phyloP scores from a whole-genome alignment of 2,113 vertebrate genomes.

The Peucedramus taeniatus region DNA sequence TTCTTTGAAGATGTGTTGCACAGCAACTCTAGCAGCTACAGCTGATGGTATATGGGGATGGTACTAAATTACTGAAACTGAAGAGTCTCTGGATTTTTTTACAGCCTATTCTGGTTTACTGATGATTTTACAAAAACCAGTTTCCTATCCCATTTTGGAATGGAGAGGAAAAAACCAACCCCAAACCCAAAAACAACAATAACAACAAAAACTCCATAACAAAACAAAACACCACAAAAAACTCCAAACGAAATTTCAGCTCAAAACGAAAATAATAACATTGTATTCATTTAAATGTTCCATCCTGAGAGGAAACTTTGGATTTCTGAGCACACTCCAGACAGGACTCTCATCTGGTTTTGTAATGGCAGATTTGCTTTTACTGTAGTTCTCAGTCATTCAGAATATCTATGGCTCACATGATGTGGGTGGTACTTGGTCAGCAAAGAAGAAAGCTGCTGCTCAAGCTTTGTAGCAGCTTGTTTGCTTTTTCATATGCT shows the following conservation, averaged over 20 bases:
- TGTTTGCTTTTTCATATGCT: not conserved
- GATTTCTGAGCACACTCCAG: not conserved
- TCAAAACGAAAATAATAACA: not conserved
- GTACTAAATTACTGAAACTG: not conserved
- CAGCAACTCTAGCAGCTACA: not conserved
- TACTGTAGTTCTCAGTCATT: not conserved
- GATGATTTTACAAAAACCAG: not conserved
- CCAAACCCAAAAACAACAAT: not conserved
- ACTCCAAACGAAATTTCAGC: not conserved
- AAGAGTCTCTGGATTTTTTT: not conserved
- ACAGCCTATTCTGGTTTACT: not conserved
- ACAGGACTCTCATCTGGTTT: not conserved
- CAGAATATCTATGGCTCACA: not conserved
- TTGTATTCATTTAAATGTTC: not conserved
- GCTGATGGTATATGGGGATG: not conserved
- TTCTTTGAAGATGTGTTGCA: not conserved
- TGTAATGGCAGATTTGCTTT: not conserved
- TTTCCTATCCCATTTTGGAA: not conserved
- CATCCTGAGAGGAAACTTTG: not conserved
- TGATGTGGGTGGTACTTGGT: not conserved
- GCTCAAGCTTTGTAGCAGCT: not conserved
- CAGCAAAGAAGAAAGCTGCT: not conserved
- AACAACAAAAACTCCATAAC: not conserved
- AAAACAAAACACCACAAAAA: not conserved
- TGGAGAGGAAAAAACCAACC: fast-evolving